Evolutionary conservation across 2,113 vertebrate species (phyloP).

Genomic region (Myotis brandtii): DNA sequence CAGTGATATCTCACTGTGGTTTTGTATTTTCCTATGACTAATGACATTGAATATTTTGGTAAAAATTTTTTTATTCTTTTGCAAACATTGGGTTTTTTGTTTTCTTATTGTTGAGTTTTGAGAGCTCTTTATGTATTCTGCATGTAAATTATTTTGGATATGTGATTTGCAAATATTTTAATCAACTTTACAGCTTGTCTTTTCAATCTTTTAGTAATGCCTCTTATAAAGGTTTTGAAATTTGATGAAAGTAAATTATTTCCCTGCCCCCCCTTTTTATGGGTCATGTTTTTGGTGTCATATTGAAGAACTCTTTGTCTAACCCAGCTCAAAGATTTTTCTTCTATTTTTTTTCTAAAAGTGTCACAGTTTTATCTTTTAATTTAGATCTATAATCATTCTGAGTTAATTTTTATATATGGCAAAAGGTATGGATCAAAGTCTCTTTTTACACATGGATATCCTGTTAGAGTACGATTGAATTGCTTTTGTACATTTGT

Average conservation of each 20-base stretch:
- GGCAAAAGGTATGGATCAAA: not conserved
- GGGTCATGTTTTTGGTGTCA: conserved; percentile 21
- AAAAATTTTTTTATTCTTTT: not conserved
- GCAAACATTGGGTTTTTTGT: not conserved
- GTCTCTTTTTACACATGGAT: not conserved
- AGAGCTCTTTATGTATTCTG: not conserved
- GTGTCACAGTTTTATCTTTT: not conserved
- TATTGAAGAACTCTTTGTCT: not conserved
- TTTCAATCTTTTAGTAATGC: not conserved
- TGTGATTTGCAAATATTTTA: conserved; percentile 14
- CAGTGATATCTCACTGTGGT: not conserved
- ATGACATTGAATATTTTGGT: not conserved
- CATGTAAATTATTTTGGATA: not conserved
- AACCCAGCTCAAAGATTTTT: not conserved
- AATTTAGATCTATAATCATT: conserved; percentile 13
- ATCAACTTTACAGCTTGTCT: not conserved
- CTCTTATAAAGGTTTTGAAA: not conserved
- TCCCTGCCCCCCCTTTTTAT: not conserved
- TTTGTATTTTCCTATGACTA: not conserved
- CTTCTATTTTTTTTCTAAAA: not conserved
- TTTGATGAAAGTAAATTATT: not conserved
- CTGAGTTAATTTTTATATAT: conserved; percentile 35
- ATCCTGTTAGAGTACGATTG: not conserved
- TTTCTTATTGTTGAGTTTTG: not conserved
- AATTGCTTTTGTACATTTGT: not conserved